These are phyloP conservation scores for Rhagologus leucostigma DNA, from an alignment of 2,113 vertebrate species.

Conservation along the genomic window DNA sequence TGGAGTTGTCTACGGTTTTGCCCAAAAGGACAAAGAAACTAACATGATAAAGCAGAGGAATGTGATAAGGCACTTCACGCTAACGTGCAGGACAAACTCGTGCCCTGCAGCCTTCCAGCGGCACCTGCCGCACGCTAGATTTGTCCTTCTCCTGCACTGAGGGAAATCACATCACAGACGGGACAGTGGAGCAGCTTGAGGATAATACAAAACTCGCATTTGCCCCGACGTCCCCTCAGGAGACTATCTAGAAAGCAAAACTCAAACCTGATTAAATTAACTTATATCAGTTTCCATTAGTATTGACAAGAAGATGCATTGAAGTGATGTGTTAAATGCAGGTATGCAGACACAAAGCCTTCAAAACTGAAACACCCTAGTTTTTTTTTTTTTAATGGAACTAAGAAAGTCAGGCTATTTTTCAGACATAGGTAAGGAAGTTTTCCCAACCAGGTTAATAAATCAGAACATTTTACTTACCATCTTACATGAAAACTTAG, in stretches of 20 bases:
- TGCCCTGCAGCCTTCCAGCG: neutral
- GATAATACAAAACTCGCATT: fast-evolving
- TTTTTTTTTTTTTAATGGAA: neutral
- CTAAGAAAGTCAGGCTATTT: neutral
- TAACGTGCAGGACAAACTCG: neutral
- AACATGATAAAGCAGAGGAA: fast-evolving
- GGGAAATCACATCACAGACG: neutral
- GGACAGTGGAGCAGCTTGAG: neutral
- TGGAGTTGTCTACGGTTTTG: fast-evolving
- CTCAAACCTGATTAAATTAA: neutral
- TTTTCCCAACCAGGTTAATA: neutral
- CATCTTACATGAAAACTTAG: neutral
- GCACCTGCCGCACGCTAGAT: neutral
- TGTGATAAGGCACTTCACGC: fast-evolving
- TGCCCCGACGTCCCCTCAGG: neutral
- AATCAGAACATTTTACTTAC: neutral
- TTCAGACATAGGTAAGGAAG: neutral
- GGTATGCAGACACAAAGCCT: neutral
- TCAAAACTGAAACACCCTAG: neutral
- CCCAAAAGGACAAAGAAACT: too few species aligned
- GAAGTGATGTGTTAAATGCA: neutral
- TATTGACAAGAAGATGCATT: neutral
- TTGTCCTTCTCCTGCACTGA: neutral
- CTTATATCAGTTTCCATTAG: neutral
- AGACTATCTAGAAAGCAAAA: neutral